Conservation (phyloP, 2,797 vertebrate species). For the Xenops minutus region DNA sequence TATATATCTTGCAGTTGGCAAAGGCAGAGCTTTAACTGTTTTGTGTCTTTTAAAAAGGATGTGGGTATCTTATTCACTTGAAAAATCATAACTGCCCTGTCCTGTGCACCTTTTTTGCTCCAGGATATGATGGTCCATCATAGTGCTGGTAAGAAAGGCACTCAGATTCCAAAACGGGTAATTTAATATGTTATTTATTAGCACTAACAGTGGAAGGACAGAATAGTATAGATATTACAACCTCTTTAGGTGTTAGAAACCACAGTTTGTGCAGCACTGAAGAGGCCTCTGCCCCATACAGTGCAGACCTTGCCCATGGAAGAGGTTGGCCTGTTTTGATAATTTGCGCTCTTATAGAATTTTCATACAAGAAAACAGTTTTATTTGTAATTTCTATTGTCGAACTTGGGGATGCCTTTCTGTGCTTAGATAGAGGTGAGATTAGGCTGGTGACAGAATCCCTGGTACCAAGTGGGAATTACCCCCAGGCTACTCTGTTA, state of each 20-base stretch:
- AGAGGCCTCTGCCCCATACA: background rate
- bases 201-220: background rate
- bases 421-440: background rate
- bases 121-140: background rate
- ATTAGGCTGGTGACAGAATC: background rate
- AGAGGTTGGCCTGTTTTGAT: background rate
- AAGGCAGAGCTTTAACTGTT: background rate
- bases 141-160: background rate
- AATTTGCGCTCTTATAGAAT: background rate
- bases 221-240: background rate
- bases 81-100: background rate
- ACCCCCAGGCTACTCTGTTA: background rate
- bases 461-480: background rate
- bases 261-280: background rate
- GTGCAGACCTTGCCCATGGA: background rate
- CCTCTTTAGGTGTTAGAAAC: background rate
- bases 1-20: background rate
- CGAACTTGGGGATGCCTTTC: background rate
- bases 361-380: background rate
- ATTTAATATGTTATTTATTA: background rate
- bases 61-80: background rate
- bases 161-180: accelerated
- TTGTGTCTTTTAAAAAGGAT: background rate
- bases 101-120: background rate
- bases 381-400: background rate